These are phyloP conservation scores for Arizona elegans DNA, from an alignment of 2,113 vertebrate species.

Conservation along the genomic window DNA sequence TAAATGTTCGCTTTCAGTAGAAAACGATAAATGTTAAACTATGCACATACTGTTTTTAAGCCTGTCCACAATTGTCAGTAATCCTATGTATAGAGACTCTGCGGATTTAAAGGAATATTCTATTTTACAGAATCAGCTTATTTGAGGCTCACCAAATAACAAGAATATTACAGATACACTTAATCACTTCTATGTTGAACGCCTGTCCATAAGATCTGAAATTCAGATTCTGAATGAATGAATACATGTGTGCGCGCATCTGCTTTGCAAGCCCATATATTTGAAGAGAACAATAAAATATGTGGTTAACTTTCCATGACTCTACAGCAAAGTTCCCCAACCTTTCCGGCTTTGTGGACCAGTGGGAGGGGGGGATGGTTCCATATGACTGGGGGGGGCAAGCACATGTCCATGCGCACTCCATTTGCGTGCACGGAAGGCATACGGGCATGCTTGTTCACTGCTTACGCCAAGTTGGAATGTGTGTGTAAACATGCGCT, in stretches of 20 bases:
- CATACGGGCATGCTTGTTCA: too few species aligned
- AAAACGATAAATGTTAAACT: rapidly evolving
- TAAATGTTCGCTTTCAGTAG: background rate
- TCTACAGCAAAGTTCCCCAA: background rate
- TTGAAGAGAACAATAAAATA: rapidly evolving
- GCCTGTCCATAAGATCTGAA: background rate
- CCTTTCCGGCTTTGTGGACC: background rate
- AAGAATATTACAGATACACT: background rate
- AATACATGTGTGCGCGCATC: background rate
- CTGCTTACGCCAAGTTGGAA: too few species aligned
- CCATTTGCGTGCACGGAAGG: too few species aligned
- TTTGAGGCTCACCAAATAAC: background rate
- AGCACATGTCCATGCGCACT: too few species aligned
- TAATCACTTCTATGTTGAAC: background rate
- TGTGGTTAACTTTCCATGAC: background rate
- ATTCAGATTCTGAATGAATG: background rate
- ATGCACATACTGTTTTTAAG: background rate
- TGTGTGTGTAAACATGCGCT: too few species aligned
- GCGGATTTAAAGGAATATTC: background rate
- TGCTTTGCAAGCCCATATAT: background rate
- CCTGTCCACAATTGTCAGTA: background rate
- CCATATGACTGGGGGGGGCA: background rate
- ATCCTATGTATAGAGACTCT: background rate
- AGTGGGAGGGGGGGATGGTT: rapidly evolving
- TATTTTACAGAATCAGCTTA: background rate